These are phyloP conservation scores for Podabrus alpinus DNA, from an alignment of 2,888 invertebrate genomes.

Conservation along the genomic window DNA sequence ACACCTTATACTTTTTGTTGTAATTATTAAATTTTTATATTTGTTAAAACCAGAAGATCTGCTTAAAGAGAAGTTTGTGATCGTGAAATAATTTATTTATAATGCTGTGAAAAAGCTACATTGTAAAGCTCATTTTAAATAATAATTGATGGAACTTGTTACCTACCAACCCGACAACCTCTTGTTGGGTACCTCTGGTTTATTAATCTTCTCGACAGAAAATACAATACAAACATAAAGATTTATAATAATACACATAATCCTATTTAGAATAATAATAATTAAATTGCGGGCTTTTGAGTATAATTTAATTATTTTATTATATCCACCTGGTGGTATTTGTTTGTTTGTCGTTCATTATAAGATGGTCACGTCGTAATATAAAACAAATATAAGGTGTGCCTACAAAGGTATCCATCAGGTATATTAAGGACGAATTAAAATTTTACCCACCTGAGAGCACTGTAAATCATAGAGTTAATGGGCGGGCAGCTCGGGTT, in stretches of 20 bases:
- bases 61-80: neutral
- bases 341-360: slow-evolving; percentile 28
- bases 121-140: neutral
- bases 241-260: neutral
- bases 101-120: neutral
- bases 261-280: neutral
- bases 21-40: neutral
- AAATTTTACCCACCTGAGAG: slow-evolving; percentile 42
- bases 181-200: neutral
- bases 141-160: neutral
- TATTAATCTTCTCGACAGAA: neutral
- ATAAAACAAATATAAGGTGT: slow-evolving; percentile 47
- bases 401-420: slow-evolving; percentile 40
- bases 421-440: slow-evolving; percentile 42
- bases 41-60: neutral
- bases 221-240: neutral
- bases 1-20: neutral
- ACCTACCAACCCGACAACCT: neutral
- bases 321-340: slow-evolving; percentile 3
- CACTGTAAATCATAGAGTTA: slow-evolving; percentile 38
- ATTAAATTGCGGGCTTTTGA: neutral
- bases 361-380: slow-evolving; percentile 40
- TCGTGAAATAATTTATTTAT: neutral
- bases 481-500: slow-evolving; percentile 35
- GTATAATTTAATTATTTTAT: neutral